phyloP scores from a whole-genome alignment of 2,888 invertebrate species.

The Sinohyriopsis cumingii region DNA sequence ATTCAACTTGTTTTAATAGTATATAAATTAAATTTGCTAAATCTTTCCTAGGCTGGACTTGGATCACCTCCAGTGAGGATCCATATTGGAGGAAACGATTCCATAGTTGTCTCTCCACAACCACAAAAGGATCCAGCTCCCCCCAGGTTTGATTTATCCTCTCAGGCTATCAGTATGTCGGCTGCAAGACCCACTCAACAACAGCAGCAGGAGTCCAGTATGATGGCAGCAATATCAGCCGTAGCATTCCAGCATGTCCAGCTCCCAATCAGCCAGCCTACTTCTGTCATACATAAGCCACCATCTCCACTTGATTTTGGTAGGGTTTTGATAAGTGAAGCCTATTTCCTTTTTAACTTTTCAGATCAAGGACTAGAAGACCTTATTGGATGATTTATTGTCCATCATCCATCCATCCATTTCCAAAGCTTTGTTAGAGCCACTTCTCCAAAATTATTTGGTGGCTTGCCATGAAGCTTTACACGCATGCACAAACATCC shows the following conservation, averaged over 20 bases:
- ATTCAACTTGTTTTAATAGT: background rate
- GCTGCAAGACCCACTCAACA: constrained; percentile 2
- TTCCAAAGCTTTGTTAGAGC: too few relatives aligned
- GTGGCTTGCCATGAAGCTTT: too few relatives aligned
- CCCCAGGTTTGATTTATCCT: constrained; percentile 8
- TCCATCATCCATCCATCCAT: too few relatives aligned
- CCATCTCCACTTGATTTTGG: constrained; percentile 34
- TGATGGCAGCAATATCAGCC: constrained; percentile 3
- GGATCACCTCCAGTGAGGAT: constrained; percentile 51
- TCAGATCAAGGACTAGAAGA: too few relatives aligned
- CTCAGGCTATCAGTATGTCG: constrained; percentile 5
- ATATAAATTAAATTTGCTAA: background rate
- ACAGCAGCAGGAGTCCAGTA: background rate
- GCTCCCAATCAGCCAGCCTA: constrained; percentile 13
- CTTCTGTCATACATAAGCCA: constrained; percentile 29
- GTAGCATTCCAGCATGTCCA: constrained; percentile 2
- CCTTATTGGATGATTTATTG: too few relatives aligned
- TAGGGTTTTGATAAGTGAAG: constrained; percentile 3
- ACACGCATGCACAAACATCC: too few relatives aligned
- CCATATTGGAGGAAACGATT: constrained; percentile 41
- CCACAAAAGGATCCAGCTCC: constrained; percentile 16
- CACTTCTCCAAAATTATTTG: too few relatives aligned
- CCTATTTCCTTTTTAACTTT: too few relatives aligned
- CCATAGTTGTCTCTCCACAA: constrained; percentile 35
- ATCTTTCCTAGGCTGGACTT: constrained; percentile 7